Base-by-base conservation (phyloP, 1,140 invertebrate species). In the Drosophila kepulauana region DNA sequence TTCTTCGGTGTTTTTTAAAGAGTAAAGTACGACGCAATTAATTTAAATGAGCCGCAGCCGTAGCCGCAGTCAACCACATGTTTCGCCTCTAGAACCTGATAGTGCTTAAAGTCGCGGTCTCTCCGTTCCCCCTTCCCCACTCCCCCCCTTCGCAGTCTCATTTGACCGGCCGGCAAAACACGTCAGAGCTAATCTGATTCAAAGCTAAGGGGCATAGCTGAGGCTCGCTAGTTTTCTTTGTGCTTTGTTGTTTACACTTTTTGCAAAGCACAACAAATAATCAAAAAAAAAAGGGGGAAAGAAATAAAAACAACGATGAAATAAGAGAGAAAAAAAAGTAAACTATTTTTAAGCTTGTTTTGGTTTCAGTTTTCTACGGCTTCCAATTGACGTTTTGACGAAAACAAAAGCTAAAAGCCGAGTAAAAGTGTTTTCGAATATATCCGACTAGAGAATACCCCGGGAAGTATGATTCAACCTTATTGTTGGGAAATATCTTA, bases 351-450 rank as follows among this genome's bases (percentile, higher is more conserved):
- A 71, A 66, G 62, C 69, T 62, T 65, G 56, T 77, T 77, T 66
- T 77, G 54, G 69, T 67, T 33, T 67, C 56, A 61, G 62, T 77
- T 77, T 77, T 77, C 74, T 77, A 77, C 56, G 74, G 74, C 74
- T 77, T 77, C 74, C 48, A 76, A 73, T 56, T 67, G 62, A 61
- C 68, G 41, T 73, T 25, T 72, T 15, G 56, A 46, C 41, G 15
- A 48, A 43, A 58, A 48, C 35, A 45, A 41, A 61, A 54, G 35
- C 15, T 16, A 43, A 72, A 65, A 66, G 41, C 8, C 38, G 38
- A 41, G 38, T 41, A 41, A 41, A 43, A 43, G 41, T 43, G 41
- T 13, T 43, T 16, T 11, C 6, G 4, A 3, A 5, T 1, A 28
- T n/a, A 3, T n/a, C 4, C 28, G 28, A 52, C 11, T 33, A 52